A percentile compares a stretch with the other conserved stretches of the same genome.
These are phyloP conservation scores for Phlogophora meticulosa DNA, from an alignment of 2,888 invertebrate species.

Conservation along the genomic window DNA sequence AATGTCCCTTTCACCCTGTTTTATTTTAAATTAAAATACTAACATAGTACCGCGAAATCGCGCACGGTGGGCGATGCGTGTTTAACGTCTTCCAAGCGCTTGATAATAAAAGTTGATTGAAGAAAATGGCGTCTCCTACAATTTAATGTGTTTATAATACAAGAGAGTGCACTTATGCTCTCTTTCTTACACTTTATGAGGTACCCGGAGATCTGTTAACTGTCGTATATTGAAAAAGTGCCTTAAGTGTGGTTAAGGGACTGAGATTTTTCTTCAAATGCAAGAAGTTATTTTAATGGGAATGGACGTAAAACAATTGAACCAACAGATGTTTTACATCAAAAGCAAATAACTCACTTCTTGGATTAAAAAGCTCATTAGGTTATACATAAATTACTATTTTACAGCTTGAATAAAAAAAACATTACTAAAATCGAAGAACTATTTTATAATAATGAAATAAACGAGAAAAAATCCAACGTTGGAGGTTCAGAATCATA, in stretches of 20 bases:
- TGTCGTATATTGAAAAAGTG: background rate
- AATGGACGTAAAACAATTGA: too few relatives aligned
- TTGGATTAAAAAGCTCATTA: too few relatives aligned
- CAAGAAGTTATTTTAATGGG: too few relatives aligned
- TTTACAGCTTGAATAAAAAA: too few relatives aligned
- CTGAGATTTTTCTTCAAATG: background rate
- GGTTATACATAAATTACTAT: too few relatives aligned
- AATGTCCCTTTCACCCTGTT: background rate
- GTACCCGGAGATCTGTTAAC: constrained; percentile 5
- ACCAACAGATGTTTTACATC: too few relatives aligned
- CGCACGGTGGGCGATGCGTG: too few relatives aligned
- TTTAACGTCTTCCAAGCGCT: constrained; percentile 10
- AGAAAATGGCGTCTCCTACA: constrained; percentile 21
- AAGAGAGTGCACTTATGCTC: constrained; percentile 19
- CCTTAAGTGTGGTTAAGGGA: background rate
- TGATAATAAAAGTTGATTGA: constrained; percentile 28
- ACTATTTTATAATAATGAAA: too few relatives aligned
- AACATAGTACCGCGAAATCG: background rate
- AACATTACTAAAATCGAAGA: too few relatives aligned
- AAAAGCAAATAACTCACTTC: too few relatives aligned
- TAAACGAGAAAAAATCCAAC: too few relatives aligned
- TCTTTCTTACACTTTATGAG: constrained; percentile 8
- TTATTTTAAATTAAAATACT: background rate
- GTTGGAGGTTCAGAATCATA: too few relatives aligned
- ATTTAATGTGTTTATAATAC: constrained; percentile 13